Conservation (phyloP, 2,797 vertebrate genomes). For the Sebastiscus albofasciatus region DNA sequence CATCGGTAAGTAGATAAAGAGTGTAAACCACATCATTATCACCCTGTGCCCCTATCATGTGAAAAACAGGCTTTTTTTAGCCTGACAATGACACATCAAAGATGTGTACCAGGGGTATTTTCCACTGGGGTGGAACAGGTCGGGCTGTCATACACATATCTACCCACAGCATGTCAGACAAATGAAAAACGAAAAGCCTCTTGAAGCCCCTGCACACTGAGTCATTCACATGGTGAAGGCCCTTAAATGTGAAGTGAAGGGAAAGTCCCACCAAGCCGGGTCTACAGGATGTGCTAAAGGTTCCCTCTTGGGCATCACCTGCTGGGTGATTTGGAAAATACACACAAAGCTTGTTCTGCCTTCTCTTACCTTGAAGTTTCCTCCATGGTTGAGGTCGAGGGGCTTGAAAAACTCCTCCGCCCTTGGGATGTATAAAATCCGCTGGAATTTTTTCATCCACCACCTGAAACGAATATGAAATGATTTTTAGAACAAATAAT, state of each 20-base stretch:
- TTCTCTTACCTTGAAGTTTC: conserved; percentile 82
- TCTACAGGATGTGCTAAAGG: conserved; percentile 50
- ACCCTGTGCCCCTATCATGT: conserved; percentile 16
- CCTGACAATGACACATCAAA: conserved; percentile 52
- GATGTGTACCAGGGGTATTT: conserved; percentile 66
- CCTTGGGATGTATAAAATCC: conserved; percentile 65
- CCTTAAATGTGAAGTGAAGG: conserved; percentile 15
- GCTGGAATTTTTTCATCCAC: conserved; percentile 54
- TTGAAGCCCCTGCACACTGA: conserved; percentile 74
- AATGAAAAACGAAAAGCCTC: conserved; percentile 27
- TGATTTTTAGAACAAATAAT: neutral
- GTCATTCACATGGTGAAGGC: conserved; percentile 53
- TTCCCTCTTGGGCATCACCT: conserved; percentile 54
- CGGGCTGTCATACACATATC: conserved; percentile 45
- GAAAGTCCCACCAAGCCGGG: conserved; percentile 52
- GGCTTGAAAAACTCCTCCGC: conserved; percentile 79
- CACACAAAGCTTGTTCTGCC: conserved; percentile 16
- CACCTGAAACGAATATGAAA: conserved; percentile 48
- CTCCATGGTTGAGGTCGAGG: conserved; percentile 72
- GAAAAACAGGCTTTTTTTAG: conserved; percentile 61
- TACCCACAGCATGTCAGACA: conserved; percentile 43
- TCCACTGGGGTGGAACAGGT: conserved; percentile 68
- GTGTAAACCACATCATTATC: conserved; percentile 4
- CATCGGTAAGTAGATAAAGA: neutral
- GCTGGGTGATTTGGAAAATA: conserved; percentile 44